phyloP scores from a whole-genome alignment of 2,888 invertebrate genomes.

The Calliphora vomitoria region DNA sequence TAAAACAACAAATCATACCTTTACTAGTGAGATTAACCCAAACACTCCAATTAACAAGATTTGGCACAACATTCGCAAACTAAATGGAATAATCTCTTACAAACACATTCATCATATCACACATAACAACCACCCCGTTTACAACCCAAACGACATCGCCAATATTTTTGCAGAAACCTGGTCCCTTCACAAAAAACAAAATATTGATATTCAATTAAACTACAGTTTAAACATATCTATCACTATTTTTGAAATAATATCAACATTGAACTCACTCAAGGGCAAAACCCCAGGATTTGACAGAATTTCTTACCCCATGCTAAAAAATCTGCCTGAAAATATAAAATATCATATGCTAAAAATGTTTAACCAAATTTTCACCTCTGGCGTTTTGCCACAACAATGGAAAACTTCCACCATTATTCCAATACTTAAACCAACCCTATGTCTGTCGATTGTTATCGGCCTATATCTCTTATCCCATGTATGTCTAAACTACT shows the following conservation, averaged over 20 bases:
- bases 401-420: not conserved
- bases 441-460: no score
- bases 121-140: not conserved
- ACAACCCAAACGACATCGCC: not conserved
- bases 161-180: not conserved
- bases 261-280: not conserved
- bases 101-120: not conserved
- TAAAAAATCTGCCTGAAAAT: not conserved
- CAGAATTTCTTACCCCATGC: constrained; percentile 10
- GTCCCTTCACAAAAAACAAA: not conserved
- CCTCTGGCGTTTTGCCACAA: not conserved
- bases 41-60: not conserved
- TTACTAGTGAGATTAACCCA: not conserved
- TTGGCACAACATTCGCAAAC: not conserved
- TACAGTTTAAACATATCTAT: not conserved
- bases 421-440: not conserved
- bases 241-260: not conserved
- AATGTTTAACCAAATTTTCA: not conserved
- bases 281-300: constrained; percentile 10
- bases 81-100: not conserved
- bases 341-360: not conserved
- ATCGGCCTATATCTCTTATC: no score
- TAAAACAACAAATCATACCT: not conserved
- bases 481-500: no score
- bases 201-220: no score